Base-by-base conservation (phyloP, 2,888 invertebrate species). In the Helleia helle region DNA sequence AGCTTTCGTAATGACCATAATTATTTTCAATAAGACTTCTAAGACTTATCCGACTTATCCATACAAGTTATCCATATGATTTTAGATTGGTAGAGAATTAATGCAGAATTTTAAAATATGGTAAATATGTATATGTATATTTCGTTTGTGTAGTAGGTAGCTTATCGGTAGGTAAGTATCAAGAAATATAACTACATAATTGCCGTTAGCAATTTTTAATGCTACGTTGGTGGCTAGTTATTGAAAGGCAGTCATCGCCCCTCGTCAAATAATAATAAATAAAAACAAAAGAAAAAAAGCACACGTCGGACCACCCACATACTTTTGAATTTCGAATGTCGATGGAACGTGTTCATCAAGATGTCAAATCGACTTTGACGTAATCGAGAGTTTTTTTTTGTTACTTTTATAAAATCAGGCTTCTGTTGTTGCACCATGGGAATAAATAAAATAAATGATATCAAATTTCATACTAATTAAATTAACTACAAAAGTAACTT, bases 331-430 rank as follows among this genome's bases (percentile, higher is more conserved):
- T 70, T 69, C 66, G 57, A 71, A 71, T 61, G 65, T 75, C 69
- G 71, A 69, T 65, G 51, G 65, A 71, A 68, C 77, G 74, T 81
- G 81, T 80, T 81, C 83, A 80, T 81, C 81, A 77, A 79, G 66
- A 75, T 81, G 80, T 80, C 81, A 80, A 81, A 83, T 81, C 68
- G 71, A 67, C 62, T 80, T 77, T 76, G 83, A 83, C 83, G 72
- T 80, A 79, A 80, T 80, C 75, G 71, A 69, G 69, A 73, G 71
- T 63, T 39, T 62, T 67, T 73, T 71, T 71, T 71, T 71, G 55
- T 49, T 43, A 43, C 48, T 29, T 48, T 55, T 54, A 54, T 53
- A 45, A 47, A 46, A 48, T 49, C 40, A 53, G 58, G 66, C 65
- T 66, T 62, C 67, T 62, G 66, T 62, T 56, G 51, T 47, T n/a